Evolutionary conservation across 2,888 invertebrate genomes (phyloP).

Genomic region (Thecophora atra): DNA sequence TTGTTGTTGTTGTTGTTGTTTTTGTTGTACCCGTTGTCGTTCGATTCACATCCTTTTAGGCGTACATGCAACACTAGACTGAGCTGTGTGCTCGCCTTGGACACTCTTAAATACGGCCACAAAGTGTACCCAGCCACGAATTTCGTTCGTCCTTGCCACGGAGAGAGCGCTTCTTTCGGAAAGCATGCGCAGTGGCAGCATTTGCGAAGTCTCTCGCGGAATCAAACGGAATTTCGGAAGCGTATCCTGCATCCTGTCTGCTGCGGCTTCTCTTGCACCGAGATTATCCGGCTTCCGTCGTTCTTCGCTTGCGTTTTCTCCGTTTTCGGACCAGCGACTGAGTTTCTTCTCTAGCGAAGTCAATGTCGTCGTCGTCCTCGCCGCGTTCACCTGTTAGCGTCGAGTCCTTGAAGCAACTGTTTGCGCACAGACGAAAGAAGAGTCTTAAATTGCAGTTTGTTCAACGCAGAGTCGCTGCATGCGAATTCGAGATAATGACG

Average conservation of each 20-base stretch:
- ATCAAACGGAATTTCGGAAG: not conserved
- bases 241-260: not conserved
- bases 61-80: constrained; percentile 57
- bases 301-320: not conserved
- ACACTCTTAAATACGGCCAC: constrained; percentile 47
- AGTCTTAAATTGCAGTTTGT: constrained; percentile 12
- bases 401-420: constrained; percentile 59
- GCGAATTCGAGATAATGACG: no score
- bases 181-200: constrained; percentile 33
- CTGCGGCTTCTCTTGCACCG: not conserved
- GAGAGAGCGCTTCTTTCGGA: constrained; percentile 30
- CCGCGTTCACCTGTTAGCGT: constrained; percentile 57
- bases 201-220: not conserved
- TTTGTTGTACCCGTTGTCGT: constrained; percentile 4
- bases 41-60: constrained; percentile 49
- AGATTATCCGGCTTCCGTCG: constrained; percentile 12
- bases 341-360: constrained; percentile 37
- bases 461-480: constrained; percentile 20
- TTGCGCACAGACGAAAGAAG: constrained; percentile 47
- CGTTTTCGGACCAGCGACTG: constrained; percentile 8
- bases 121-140: constrained; percentile 25
- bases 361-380: constrained; percentile 39
- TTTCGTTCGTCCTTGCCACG: not conserved
- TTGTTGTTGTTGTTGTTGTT: constrained; percentile 20
- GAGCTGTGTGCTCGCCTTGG: constrained; percentile 51